Conservation (phyloP, 2,888 invertebrate species). For the Cactoblastis cactorum region DNA sequence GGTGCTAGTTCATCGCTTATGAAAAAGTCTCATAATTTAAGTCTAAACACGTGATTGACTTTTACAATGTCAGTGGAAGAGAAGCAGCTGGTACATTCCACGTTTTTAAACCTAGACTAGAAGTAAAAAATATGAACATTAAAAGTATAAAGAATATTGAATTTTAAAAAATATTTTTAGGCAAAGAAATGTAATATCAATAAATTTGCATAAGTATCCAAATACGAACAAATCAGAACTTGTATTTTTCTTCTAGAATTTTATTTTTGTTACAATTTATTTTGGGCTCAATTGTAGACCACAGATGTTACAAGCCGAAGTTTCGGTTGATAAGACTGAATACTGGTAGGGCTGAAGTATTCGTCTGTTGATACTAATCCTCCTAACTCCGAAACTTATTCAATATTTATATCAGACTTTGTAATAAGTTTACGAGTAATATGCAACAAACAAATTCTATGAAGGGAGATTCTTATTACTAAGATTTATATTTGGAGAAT, state of each 20-base stretch:
- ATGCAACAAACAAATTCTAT: background rate
- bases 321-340: conserved; percentile 9
- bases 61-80: too few species aligned
- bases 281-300: background rate
- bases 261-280: background rate
- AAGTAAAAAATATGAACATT: too few species aligned
- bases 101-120: too few species aligned
- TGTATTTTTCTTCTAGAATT: background rate
- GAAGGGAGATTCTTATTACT: background rate
- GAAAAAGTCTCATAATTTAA: too few species aligned
- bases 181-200: background rate
- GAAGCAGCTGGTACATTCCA: too few species aligned
- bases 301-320: conserved; percentile 12
- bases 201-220: background rate
- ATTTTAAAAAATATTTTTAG: too few species aligned
- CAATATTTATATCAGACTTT: conserved; percentile 8
- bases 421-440: conserved; percentile 7
- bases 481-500: too few species aligned
- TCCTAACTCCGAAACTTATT: background rate
- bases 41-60: too few species aligned
- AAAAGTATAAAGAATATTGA: too few species aligned
- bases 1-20: too few species aligned
- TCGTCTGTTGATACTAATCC: conserved; percentile 12
- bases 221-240: background rate
- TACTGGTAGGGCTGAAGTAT: conserved; percentile 7